Conservation (phyloP, 2,888 invertebrate genomes). For the Metopia argyrocephala region DNA sequence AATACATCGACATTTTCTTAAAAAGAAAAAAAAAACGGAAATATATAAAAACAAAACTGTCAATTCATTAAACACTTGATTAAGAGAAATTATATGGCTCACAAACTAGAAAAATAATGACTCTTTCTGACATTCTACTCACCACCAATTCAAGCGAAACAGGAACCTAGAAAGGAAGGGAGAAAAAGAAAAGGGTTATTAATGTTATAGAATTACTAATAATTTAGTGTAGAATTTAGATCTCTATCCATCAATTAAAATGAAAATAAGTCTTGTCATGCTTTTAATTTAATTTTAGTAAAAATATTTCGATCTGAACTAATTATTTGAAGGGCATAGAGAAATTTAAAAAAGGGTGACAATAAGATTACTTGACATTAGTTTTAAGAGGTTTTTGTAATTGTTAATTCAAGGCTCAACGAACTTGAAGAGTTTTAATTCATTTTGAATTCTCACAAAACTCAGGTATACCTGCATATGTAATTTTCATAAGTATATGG, state of each 20-base stretch:
- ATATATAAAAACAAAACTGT: constrained; percentile 36
- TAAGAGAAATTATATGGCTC: constrained; percentile 14
- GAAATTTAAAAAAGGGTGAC: constrained; percentile 1
- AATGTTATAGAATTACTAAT: constrained; percentile 12
- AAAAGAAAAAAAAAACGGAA: constrained; percentile 38
- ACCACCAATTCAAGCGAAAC: neutral
- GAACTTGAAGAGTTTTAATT: neutral
- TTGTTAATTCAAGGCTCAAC: neutral
- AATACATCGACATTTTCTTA: too few species aligned
- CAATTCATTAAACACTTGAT: constrained; percentile 52
- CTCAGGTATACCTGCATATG: too few species aligned
- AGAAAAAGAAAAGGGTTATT: constrained; percentile 18
- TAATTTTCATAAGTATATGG: too few species aligned
- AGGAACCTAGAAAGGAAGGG: neutral
- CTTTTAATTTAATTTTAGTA: constrained; percentile 2
- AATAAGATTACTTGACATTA: constrained; percentile 8
- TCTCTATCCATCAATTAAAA: constrained; percentile 6
- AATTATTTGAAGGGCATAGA: constrained; percentile 10
- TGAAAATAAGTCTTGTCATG: constrained; percentile 13
- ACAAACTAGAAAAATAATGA: constrained; percentile 17
- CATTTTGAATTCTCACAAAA: neutral
- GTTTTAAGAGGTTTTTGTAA: neutral
- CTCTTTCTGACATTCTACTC: neutral
- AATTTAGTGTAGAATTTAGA: neutral
- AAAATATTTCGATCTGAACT: constrained; percentile 3